phyloP scores from a whole-genome alignment of 2,888 invertebrate genomes.

The Andrena fulva region DNA sequence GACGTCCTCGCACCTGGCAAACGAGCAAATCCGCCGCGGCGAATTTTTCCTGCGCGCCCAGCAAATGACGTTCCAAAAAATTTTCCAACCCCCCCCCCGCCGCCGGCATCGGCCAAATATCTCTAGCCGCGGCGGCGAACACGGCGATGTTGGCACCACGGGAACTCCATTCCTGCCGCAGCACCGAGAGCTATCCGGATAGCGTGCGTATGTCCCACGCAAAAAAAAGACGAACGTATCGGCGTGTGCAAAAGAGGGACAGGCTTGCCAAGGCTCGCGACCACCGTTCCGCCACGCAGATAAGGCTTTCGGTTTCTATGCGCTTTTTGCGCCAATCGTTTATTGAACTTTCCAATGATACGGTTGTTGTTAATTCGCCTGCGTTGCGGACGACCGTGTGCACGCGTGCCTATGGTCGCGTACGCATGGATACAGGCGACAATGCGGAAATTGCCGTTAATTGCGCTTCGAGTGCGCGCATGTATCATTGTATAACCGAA shows the following conservation, averaged over 20 bases:
- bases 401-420: background rate
- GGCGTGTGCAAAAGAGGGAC: background rate
- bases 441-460: too few species aligned
- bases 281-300: background rate
- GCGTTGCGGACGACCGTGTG: background rate
- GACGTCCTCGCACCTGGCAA: conserved; percentile 2
- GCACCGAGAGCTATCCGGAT: conserved; percentile 12
- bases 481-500: too few species aligned
- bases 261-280: too few species aligned
- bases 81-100: background rate
- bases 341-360: background rate
- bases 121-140: conserved; percentile 34
- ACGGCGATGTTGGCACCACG: conserved; percentile 45
- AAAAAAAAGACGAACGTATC: conserved; percentile 11
- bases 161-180: conserved; percentile 24
- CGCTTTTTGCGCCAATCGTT: background rate
- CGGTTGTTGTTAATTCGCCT: background rate
- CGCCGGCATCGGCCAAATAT: conserved; percentile 31
- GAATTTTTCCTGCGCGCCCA: conserved; percentile 3
- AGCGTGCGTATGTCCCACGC: background rate
- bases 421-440: background rate
- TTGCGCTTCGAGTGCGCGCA: too few species aligned
- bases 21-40: conserved; percentile 3
- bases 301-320: background rate
- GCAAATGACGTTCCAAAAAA: conserved; percentile 39